Conservation (phyloP, 2,113 vertebrate species). For the Poicephalus meyeri region DNA sequence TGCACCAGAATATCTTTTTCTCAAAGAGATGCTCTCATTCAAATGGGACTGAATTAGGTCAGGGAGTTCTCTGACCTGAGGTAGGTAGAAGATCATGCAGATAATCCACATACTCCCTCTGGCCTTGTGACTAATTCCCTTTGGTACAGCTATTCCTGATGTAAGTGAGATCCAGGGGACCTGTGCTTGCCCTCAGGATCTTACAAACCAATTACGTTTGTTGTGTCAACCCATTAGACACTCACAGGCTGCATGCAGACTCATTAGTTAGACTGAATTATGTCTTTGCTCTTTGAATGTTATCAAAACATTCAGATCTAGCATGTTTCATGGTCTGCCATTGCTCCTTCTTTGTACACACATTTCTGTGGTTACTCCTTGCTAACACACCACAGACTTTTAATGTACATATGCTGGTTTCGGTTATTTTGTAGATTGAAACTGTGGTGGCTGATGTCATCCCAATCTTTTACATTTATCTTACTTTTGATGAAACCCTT, state of each 20-base stretch:
- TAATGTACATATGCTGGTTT: neutral
- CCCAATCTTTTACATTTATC: neutral
- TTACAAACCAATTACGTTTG: neutral
- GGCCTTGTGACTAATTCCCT: constrained; percentile 21
- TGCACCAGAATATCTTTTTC: neutral
- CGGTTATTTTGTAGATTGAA: constrained; percentile 3
- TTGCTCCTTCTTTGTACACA: neutral
- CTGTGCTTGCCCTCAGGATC: constrained; percentile 35
- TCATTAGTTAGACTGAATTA: neutral
- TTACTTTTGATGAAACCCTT: neutral
- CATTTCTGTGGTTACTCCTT: constrained; percentile 25
- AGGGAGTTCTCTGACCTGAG: constrained; percentile 1
- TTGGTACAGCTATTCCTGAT: neutral
- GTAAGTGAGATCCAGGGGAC: neutral
- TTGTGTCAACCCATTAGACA: constrained; percentile 44
- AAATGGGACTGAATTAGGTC: neutral
- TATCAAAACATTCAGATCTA: constrained; percentile 32
- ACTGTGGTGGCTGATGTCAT: constrained; percentile 4
- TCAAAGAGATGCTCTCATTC: neutral
- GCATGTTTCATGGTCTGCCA: neutral
- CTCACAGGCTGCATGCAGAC: neutral
- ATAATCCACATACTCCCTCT: neutral
- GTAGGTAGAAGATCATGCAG: neutral
- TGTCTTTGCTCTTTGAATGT: constrained; percentile 20
- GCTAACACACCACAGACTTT: neutral